Evolutionary conservation across 1,140 invertebrate genomes (phyloP).

Genomic region (Orchestia grillus): DNA sequence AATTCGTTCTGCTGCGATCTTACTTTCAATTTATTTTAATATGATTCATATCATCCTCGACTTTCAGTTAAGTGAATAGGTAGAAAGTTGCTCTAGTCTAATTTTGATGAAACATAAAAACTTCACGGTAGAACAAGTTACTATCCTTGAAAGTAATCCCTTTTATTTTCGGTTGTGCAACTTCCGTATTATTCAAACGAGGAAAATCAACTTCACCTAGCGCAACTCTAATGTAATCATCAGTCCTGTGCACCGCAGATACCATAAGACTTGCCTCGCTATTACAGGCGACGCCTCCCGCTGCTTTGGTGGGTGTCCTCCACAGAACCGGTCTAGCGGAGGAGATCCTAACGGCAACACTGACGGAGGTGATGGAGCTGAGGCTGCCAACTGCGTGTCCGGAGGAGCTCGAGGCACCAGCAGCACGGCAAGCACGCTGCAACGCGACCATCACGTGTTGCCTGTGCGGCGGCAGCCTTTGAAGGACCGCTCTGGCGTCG

Average conservation of each 20-base stretch:
- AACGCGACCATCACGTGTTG: constrained; percentile 30
- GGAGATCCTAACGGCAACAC: constrained; percentile 36
- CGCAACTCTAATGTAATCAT: neutral
- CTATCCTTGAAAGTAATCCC: neutral
- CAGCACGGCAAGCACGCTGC: constrained; percentile 40
- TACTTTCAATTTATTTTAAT: neutral
- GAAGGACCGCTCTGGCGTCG: neutral
- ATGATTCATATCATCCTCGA: neutral
- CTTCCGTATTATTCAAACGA: neutral
- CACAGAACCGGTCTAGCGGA: constrained; percentile 17
- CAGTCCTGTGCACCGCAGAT: neutral
- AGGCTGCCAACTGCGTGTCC: constrained; percentile 7
- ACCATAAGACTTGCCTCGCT: neutral
- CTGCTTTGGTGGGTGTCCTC: constrained; percentile 30
- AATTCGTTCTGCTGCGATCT: neutral
- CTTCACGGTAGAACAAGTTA: neutral
- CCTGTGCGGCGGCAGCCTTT: constrained; percentile 34
- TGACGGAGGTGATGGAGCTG: constrained; percentile 31
- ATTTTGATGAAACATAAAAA: neutral
- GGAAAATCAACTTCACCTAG: neutral
- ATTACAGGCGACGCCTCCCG: constrained; percentile 18
- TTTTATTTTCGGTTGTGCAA: neutral
- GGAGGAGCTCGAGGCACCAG: neutral
- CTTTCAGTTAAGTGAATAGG: neutral
- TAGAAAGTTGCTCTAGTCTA: neutral